phyloP scores from a whole-genome alignment of 2,797 vertebrate species.

The Neosalanx taihuensis region DNA sequence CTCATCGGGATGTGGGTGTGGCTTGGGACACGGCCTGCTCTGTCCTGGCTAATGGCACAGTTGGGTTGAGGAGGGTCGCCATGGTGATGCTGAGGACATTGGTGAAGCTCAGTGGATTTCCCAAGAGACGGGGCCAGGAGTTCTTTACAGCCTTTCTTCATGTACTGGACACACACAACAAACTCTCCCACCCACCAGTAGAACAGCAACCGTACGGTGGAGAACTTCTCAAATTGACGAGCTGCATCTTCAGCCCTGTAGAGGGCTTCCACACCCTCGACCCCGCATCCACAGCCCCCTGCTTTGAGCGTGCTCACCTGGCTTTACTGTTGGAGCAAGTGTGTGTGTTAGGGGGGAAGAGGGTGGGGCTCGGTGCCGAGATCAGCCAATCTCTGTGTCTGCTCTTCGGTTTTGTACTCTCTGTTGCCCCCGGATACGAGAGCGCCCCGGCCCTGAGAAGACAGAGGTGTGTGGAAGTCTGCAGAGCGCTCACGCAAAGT shows the following conservation, averaged over 20 bases:
- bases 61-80: conserved; percentile 72
- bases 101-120: conserved; percentile 82
- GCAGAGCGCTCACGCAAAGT: conserved; percentile 72
- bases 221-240: conserved; percentile 78
- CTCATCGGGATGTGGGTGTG: conserved; percentile 72
- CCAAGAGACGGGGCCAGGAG: conserved; percentile 72
- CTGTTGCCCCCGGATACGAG: conserved; percentile 82
- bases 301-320: conserved; percentile 83
- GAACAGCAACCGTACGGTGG: conserved; percentile 71
- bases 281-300: conserved; percentile 9
- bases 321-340: conserved; percentile 86
- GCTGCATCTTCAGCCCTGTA: conserved; percentile 75
- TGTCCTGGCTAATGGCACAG: conserved; percentile 76
- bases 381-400: conserved; percentile 80
- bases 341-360: conserved; percentile 68
- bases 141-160: conserved; percentile 84
- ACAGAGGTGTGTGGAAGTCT: conserved; percentile 75
- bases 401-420: conserved; percentile 81
- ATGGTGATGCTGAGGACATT: conserved; percentile 78
- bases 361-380: conserved; percentile 68
- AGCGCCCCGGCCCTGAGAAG: conserved; percentile 77
- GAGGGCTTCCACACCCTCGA: conserved; percentile 48
- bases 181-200: conserved; percentile 19
- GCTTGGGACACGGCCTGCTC: conserved; percentile 85
- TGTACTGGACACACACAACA: conserved; percentile 69